Percentiles rank a stretch among this genome's conserved stretches.
Conservation (phyloP, 2,888 invertebrate species). For the Galerucella pusilla region DNA sequence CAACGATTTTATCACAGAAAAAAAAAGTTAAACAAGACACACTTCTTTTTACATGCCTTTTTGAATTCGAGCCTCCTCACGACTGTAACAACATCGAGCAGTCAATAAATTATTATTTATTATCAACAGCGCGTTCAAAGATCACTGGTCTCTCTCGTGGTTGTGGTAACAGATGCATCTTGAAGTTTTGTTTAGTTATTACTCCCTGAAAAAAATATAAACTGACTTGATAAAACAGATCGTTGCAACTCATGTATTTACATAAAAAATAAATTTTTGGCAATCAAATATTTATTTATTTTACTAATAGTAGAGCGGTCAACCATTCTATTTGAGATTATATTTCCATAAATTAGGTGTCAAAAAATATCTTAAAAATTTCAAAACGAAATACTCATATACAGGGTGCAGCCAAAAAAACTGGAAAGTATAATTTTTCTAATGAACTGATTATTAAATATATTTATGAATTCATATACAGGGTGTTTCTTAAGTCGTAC, state of each 20-base stretch:
- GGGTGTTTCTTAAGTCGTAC: no score
- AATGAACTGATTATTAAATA: no score
- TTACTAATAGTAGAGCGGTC: not conserved
- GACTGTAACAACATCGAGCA: conserved; percentile 31
- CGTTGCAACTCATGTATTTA: conserved; percentile 41
- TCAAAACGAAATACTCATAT: no score
- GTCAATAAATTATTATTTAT: conserved; percentile 41
- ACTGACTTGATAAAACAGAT: conserved; percentile 38
- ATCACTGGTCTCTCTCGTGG: conserved; percentile 51
- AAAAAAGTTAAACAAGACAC: conserved; percentile 20
- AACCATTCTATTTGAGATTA: not conserved
- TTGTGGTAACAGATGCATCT: conserved; percentile 49
- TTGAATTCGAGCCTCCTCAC: conserved; percentile 29
- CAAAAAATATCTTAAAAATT: not conserved
- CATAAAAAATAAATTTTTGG: conserved; percentile 35
- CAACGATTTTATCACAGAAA: conserved; percentile 41
- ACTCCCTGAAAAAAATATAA: conserved; percentile 31
- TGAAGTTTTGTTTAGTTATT: conserved; percentile 34
- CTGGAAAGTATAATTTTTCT: no score
- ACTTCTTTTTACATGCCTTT: conserved; percentile 38
- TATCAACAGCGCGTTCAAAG: conserved; percentile 51
- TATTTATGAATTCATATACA: no score
- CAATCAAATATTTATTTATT: conserved; percentile 35
- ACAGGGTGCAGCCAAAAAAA: no score
- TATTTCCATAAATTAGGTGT: not conserved